Evolutionary conservation across 1,140 invertebrate species (phyloP).

Genomic region (Saccostrea echinata): DNA sequence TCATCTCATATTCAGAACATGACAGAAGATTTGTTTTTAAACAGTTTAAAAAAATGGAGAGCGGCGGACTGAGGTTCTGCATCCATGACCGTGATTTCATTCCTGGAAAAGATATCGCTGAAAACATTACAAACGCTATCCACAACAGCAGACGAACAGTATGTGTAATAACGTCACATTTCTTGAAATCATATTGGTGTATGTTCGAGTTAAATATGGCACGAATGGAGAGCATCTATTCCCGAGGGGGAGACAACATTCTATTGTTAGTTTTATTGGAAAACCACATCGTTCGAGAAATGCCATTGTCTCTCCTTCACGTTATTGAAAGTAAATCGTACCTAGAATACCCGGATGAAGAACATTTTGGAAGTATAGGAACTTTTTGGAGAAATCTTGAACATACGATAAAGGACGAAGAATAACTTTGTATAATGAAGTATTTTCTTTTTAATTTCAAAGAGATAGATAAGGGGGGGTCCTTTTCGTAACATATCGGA

Average conservation of each 20-base stretch:
- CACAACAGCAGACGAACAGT: slow-evolving; percentile 84
- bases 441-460: too few species aligned
- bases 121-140: slow-evolving; percentile 83
- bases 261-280: slow-evolving; percentile 36
- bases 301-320: slow-evolving; percentile 20
- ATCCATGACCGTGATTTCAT: slow-evolving; percentile 94
- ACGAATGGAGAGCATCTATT: slow-evolving; percentile 59
- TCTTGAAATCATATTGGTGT: slow-evolving; percentile 85
- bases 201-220: slow-evolving; percentile 83
- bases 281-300: background rate
- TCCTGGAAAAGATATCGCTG: slow-evolving; percentile 86
- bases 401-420: background rate
- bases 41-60: background rate
- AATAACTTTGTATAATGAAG: background rate
- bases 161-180: slow-evolving; percentile 84
- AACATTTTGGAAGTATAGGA: background rate
- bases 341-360: slow-evolving; percentile 40
- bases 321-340: slow-evolving; percentile 38
- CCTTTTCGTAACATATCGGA: too few species aligned
- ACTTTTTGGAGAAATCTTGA: slow-evolving; percentile 28
- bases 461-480: too few species aligned
- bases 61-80: slow-evolving; percentile 82
- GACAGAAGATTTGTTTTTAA: slow-evolving; percentile 42
- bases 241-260: slow-evolving; percentile 16
- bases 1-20: slow-evolving; percentile 40